Conservation (phyloP, 37 sponge, comb jelly and placozoan genomes). For the Mnemiopsis leidyi region DNA sequence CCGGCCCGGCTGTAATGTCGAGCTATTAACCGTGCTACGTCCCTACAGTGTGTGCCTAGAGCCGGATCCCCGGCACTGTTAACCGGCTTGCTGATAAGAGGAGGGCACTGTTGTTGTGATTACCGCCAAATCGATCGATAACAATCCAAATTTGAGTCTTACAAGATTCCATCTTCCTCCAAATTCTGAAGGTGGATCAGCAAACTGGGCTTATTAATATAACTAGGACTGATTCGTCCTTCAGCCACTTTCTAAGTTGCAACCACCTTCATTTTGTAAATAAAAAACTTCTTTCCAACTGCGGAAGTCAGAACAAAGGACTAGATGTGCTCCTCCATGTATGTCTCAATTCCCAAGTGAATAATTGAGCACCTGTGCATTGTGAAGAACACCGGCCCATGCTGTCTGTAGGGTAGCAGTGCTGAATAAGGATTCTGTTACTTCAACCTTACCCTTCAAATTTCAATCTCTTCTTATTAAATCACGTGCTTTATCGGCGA, state of each 20-base stretch:
- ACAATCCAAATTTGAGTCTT: not conserved
- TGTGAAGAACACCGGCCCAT: not conserved
- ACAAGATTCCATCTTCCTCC: not conserved
- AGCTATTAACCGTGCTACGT: not conserved
- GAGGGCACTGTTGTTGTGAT: too few relatives aligned
- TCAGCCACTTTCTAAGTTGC: too few relatives aligned
- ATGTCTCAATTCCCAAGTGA: not conserved
- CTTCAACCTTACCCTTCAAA: too few relatives aligned
- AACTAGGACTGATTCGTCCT: too few relatives aligned
- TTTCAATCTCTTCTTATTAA: too few relatives aligned
- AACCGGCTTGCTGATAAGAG: not conserved
- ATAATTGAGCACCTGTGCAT: not conserved
- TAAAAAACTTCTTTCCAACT: too few relatives aligned
- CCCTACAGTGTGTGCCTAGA: not conserved
- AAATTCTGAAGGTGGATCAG: not conserved
- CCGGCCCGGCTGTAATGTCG: not conserved
- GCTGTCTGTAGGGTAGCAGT: not conserved
- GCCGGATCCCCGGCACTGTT: not conserved
- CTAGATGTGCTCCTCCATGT: too few relatives aligned
- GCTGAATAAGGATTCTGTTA: too few relatives aligned
- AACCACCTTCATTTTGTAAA: too few relatives aligned
- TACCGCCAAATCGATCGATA: not conserved
- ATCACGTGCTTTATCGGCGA: too few relatives aligned
- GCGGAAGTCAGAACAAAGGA: too few relatives aligned
- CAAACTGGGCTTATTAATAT: not conserved